These are phyloP conservation scores for Toxotes jaculatrix DNA, from an alignment of 2,113 vertebrate genomes.

Conservation along the genomic window DNA sequence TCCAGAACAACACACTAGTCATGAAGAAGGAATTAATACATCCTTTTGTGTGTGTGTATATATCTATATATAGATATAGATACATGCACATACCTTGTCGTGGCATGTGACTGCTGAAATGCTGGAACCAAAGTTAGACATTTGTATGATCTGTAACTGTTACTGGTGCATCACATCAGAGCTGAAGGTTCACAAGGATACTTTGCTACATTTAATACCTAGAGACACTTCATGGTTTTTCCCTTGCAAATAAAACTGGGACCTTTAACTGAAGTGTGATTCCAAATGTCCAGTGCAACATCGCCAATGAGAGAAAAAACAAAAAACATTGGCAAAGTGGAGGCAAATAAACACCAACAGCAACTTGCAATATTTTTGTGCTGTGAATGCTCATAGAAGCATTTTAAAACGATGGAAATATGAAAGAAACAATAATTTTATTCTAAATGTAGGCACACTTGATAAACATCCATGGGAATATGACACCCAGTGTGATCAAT, in stretches of 20 bases:
- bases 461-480: neutral
- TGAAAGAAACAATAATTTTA: neutral
- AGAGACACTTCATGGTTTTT: constrained; percentile 14
- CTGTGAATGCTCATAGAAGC: neutral
- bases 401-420: constrained; percentile 1
- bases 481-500: neutral
- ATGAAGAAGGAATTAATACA: constrained; percentile 20
- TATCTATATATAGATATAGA: no score
- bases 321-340: constrained; percentile 6
- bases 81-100: neutral
- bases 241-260: neutral
- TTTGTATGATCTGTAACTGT: neutral
- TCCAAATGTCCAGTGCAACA: constrained; percentile 33
- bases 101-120: neutral
- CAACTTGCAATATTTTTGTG: neutral
- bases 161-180: constrained; percentile 10
- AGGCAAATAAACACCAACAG: constrained; percentile 25
- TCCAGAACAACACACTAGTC: constrained; percentile 44
- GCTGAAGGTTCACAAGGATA: neutral
- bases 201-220: constrained; percentile 32
- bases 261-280: neutral
- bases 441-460: constrained; percentile 7
- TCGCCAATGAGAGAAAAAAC: neutral
- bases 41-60: constrained; percentile 4
- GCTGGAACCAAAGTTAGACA: constrained; percentile 13